These are phyloP conservation scores for Ptiloglossa arizonensis DNA, from an alignment of 1,140 invertebrate genomes.

Conservation along the genomic window DNA sequence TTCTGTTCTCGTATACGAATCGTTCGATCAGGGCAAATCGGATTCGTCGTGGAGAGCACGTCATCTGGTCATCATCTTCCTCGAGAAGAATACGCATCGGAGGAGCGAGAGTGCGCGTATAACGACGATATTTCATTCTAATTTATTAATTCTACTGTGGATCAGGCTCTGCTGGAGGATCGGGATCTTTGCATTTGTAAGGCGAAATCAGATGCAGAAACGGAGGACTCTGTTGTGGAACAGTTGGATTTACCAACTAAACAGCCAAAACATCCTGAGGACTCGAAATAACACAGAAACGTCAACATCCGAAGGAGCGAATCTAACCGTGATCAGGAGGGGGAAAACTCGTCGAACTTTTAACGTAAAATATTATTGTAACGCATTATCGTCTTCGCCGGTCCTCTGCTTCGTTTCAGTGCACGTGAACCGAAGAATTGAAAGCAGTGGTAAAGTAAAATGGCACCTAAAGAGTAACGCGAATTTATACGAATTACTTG, in stretches of 20 bases:
- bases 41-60: too few species aligned
- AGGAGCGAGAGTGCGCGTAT: slow-evolving; percentile 65
- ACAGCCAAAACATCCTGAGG: neutral
- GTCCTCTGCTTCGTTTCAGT: neutral
- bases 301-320: neutral
- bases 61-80: too few species aligned
- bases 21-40: neutral
- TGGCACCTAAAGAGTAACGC: neutral
- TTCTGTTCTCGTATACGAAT: neutral
- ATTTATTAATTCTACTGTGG: slow-evolving; percentile 54
- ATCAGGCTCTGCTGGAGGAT: slow-evolving; percentile 31
- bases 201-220: neutral
- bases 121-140: slow-evolving; percentile 49
- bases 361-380: neutral
- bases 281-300: too few species aligned
- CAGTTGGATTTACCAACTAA: slow-evolving; percentile 43
- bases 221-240: neutral
- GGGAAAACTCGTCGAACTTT: neutral
- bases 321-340: neutral
- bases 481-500: neutral
- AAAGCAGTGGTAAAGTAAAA: neutral
- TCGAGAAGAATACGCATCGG: slow-evolving; percentile 8
- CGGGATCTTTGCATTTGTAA: neutral
- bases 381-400: slow-evolving; percentile 5
- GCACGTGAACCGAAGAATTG: neutral